Percentiles rank a stretch among this genome's conserved stretches.
Evolutionary conservation across 2,888 invertebrate genomes (phyloP).

Genomic region (Gibbula magus): DNA sequence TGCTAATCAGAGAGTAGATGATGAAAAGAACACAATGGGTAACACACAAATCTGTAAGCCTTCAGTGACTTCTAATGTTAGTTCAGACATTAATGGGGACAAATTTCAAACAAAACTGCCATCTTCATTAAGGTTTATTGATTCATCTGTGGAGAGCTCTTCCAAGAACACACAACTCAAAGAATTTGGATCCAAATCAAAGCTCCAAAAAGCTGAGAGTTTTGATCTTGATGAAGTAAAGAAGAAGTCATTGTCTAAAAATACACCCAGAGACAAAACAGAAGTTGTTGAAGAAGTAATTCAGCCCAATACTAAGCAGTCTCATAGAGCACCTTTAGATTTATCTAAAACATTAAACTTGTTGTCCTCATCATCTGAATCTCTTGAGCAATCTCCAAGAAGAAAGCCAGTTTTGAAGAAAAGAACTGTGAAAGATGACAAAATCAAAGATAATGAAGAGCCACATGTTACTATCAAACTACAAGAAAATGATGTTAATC

Average conservation of each 20-base stretch:
- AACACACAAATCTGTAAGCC: background rate
- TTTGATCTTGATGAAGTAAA: background rate
- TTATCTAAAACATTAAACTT: background rate
- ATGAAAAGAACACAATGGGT: background rate
- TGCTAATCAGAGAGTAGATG: background rate
- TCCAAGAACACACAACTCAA: background rate
- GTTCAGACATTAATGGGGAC: background rate
- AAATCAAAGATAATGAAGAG: no score
- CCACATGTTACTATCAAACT: no score
- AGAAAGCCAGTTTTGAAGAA: background rate
- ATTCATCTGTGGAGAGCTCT: background rate
- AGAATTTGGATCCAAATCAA: background rate
- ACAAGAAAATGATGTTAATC: no score
- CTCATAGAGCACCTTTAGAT: background rate
- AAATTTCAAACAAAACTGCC: background rate
- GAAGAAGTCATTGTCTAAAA: background rate
- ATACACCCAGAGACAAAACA: background rate
- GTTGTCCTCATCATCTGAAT: background rate
- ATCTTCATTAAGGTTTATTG: background rate
- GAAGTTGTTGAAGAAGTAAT: slow-evolving; percentile 8
- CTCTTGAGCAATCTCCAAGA: background rate
- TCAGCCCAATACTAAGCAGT: background rate
- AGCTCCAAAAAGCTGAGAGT: background rate
- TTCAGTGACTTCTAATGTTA: background rate
- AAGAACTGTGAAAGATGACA: background rate